A percentile compares a stretch with the other conserved stretches of the same genome.
Evolutionary conservation across 2,888 invertebrate genomes (phyloP).

Genomic region (Nycteola revayana): DNA sequence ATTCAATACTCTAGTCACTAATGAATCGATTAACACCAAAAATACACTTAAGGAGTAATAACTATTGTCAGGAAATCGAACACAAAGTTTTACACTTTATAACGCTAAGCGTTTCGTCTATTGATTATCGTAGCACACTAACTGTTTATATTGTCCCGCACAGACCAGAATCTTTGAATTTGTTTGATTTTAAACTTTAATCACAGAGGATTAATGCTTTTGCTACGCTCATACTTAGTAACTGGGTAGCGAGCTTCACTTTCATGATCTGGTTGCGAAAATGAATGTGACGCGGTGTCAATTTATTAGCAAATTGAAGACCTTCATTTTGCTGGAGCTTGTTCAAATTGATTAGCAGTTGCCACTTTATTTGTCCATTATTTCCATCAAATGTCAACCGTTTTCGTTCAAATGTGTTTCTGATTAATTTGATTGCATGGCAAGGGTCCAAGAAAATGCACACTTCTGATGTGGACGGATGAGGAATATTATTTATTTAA

Average conservation of each 20-base stretch:
- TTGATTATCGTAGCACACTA: too few relatives aligned
- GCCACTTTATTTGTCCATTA: too few relatives aligned
- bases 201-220: constrained; percentile 11
- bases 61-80: too few relatives aligned
- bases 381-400: constrained; percentile 8
- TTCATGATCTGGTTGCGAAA: constrained; percentile 22
- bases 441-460: constrained; percentile 13
- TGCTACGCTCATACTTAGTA: too few relatives aligned
- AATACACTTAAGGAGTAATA: too few relatives aligned
- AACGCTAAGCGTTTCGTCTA: too few relatives aligned
- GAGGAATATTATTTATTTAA: constrained; percentile 5
- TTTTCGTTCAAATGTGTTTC: constrained; percentile 19
- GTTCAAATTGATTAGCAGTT: constrained; percentile 18
- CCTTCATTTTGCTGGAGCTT: constrained; percentile 18
- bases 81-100: too few relatives aligned
- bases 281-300: constrained; percentile 11
- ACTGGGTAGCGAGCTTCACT: constrained; percentile 15
- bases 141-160: too few relatives aligned
- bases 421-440: constrained; percentile 20
- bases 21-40: too few relatives aligned
- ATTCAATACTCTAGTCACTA: too few relatives aligned
- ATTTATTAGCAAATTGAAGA: constrained; percentile 19
- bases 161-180: constrained; percentile 5
- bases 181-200: constrained; percentile 2
- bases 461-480: constrained; percentile 3